Evolutionary conservation across 2,888 invertebrate species (phyloP).

Genomic region (Leptinotarsa rubiginosa): DNA sequence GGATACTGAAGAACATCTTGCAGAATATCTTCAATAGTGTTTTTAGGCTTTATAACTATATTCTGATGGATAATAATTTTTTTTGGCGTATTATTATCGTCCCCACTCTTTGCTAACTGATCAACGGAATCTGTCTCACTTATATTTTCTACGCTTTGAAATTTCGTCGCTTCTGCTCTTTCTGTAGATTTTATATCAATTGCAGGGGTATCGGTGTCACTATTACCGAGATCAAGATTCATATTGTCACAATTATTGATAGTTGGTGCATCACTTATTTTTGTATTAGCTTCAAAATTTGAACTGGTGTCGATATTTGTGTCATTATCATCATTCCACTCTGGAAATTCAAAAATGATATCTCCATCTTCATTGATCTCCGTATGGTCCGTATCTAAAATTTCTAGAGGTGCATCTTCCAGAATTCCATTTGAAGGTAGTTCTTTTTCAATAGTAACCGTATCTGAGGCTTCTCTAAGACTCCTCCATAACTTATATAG

Average conservation of each 20-base stretch:
- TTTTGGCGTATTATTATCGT: background rate
- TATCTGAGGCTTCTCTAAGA: conserved; percentile 19
- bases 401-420: conserved; percentile 16
- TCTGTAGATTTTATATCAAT: too few species aligned
- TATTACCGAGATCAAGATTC: too few species aligned
- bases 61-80: background rate
- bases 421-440: conserved; percentile 19
- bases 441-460: conserved; percentile 1
- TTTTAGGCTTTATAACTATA: conserved; percentile 15
- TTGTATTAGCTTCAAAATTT: too few species aligned
- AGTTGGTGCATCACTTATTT: background rate
- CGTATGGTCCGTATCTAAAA: conserved; percentile 11
- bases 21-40: conserved; percentile 7
- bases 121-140: background rate
- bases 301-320: conserved; percentile 15
- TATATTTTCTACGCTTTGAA: too few species aligned
- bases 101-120: background rate
- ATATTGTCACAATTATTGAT: too few species aligned
- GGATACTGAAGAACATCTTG: conserved; percentile 20
- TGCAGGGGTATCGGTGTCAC: too few species aligned
- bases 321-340: conserved; percentile 11
- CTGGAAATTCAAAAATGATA: conserved; percentile 19
- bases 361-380: conserved; percentile 18
- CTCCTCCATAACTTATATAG: conserved; percentile 21
- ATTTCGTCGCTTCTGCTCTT: too few species aligned